Base-by-base conservation (phyloP, 2,113 vertebrate species). In the Tachysurus vachellii region DNA sequence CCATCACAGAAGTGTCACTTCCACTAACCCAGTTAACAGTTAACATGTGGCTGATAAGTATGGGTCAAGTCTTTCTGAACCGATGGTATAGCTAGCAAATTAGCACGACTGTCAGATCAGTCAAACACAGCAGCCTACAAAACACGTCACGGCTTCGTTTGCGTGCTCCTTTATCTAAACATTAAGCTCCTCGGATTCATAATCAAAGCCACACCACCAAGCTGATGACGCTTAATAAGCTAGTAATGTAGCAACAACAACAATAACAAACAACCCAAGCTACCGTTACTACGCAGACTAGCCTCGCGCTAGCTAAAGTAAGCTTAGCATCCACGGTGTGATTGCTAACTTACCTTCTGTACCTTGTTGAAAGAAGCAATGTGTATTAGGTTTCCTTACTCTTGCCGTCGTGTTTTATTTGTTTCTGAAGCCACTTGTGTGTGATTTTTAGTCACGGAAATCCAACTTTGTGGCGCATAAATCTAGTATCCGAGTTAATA, bases 291-390 rank as follows among this genome's bases (percentile, higher is more conserved):
- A 16, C 54, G 31, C 57, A 61, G 2, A 54, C 26, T 76, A 5
- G 11, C 50, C 26, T 76, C 8, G 11, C 50, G 16, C 10, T 76
- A 71, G 70, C 54, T 36, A 17, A 50, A 79, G 82, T 87, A 77
- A 88, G 89, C 89, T 85, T 88, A 90, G 89, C 87, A 79, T 86
- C 36, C 31, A 28, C 66, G 64, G n/a, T 17, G 12, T 16, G 53
- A 17, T 44, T 75, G 87, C 85, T 88, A 88, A 85, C 87, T 87
- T 87, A 90, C 89, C 86, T 83, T 68, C 56, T 17, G 79, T 19
- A 86, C 64, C 86, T 84, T 56, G 59, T 10, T 84, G 14, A 81
- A 84, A 56, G 86, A 28, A 66, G 80, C 57, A 31, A 42, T 2
- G n/a, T 80, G 50, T 9, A 13, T 16, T 59, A 71, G 8, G 64